Percentiles rank a stretch among this genome's conserved stretches.
These are phyloP conservation scores for Pseudorectes ferrugineus DNA, from an alignment of 2,113 vertebrate genomes.

Conservation along the genomic window DNA sequence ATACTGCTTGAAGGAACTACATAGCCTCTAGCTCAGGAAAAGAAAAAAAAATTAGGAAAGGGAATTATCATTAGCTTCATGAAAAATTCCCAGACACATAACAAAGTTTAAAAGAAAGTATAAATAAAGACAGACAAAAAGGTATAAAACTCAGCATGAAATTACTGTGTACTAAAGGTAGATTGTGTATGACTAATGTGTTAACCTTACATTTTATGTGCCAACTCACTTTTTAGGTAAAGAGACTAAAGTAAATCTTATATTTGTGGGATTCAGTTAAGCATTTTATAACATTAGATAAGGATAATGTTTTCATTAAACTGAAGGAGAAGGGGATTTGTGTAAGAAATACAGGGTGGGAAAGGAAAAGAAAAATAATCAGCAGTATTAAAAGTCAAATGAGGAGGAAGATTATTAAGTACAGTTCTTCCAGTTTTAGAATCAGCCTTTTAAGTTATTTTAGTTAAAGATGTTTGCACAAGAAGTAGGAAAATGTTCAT, in stretches of 20 bases:
- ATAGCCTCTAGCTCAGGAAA: neutral
- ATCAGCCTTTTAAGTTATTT: neutral
- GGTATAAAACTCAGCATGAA: neutral
- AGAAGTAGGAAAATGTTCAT: neutral
- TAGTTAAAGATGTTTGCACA: neutral
- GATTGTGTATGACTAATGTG: neutral
- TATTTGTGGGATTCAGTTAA: neutral
- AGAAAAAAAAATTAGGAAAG: neutral
- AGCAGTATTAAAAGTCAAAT: neutral
- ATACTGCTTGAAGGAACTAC: neutral
- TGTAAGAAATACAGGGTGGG: neutral
- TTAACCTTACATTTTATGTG: neutral
- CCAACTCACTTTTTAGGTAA: neutral
- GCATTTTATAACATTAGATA: neutral
- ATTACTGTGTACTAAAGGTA: neutral
- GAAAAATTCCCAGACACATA: neutral
- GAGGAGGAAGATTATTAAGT: neutral
- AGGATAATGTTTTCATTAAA: slow-evolving; percentile 21
- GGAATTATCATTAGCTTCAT: neutral
- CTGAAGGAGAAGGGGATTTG: neutral
- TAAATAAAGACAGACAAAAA: neutral
- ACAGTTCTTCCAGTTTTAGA: neutral
- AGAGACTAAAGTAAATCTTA: neutral
- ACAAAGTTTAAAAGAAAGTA: neutral
- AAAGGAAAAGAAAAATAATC: slow-evolving; percentile 12